Evolutionary conservation across 2,797 vertebrate species (phyloP), one percentile per base, ranked within the genome.

Genomic region (Decapterus maruadsi): DNA sequence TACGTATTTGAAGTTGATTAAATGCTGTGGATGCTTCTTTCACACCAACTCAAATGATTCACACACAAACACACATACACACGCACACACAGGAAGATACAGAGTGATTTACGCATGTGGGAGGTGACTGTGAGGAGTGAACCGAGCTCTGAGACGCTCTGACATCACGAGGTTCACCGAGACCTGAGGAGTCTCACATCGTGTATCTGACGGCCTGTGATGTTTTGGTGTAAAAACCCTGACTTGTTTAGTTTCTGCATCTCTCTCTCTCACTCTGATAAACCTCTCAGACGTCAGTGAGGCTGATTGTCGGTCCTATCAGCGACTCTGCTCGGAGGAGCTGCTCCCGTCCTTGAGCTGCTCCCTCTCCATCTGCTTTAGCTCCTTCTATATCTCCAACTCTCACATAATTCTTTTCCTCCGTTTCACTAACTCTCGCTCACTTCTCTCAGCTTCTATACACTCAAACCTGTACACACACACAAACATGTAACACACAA

Each of bases 271-370:
- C 20, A 16, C 26, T 46, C 60, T 50, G 86, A 91, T 88, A 85
- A 85, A 64, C 19, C 20, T 8, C 19, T 62, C 26, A 46, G 77
- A 88, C 79, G 82, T 89, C 85, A 92, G 0, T n/a, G 70, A 73
- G 64, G 38, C 57, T 17, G 55, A 72, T 58, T 45, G 51, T 78
- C 17, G 0, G n/a, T 69, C 82, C 63, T 78, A 78, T 75, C 82
- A 75, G 68, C 13, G 40, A 0, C 34, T 75, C 38, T 61, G 69
- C 60, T 69, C 16, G 6, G 51, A 68, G 60, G 62, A 81, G 10
- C 74, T 26, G 4, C 26, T 43, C 64, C 42, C 16, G 81, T 74
- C 91, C 91, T 92, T 90, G 89, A 87, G 73, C 73, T 76, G 40
- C 22, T 19, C 68, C 42, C 43, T 36, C 78, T 62, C 38, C 22